These are phyloP conservation scores for Tokudaia muenninki DNA, from an alignment of 2,797 vertebrate genomes.

Conservation along the genomic window DNA sequence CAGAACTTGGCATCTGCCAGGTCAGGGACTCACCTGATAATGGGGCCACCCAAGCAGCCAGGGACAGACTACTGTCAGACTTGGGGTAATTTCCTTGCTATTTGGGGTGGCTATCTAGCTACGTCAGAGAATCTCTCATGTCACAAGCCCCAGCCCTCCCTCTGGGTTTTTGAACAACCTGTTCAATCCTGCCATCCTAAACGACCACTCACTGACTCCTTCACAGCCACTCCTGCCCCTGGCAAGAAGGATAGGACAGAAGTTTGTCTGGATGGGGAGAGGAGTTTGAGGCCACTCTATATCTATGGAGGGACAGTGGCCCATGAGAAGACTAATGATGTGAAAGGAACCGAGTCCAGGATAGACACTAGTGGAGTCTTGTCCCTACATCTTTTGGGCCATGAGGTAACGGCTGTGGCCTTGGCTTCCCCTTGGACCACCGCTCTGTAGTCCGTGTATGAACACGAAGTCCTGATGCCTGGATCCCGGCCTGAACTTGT, in stretches of 20 bases:
- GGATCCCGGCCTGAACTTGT: not conserved
- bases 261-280: not conserved
- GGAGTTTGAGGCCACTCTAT: not conserved
- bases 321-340: accelerated
- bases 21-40: not conserved
- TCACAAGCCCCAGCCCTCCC: not conserved
- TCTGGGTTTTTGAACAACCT: not conserved
- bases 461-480: not conserved
- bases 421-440: not conserved
- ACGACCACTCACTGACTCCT: accelerated
- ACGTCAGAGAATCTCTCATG: not conserved
- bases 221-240: not conserved
- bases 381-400: not conserved
- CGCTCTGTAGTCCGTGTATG: not conserved
- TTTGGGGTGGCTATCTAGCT: not conserved
- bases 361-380: not conserved
- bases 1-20: not conserved
- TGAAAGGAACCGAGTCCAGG: not conserved
- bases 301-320: not conserved
- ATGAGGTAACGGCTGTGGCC: not conserved
- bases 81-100: not conserved
- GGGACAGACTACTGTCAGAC: not conserved
- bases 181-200: not conserved
- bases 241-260: not conserved
- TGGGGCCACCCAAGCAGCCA: not conserved